Conservation (phyloP, 2,797 vertebrate species). For the Hippoglossus hippoglossus region DNA sequence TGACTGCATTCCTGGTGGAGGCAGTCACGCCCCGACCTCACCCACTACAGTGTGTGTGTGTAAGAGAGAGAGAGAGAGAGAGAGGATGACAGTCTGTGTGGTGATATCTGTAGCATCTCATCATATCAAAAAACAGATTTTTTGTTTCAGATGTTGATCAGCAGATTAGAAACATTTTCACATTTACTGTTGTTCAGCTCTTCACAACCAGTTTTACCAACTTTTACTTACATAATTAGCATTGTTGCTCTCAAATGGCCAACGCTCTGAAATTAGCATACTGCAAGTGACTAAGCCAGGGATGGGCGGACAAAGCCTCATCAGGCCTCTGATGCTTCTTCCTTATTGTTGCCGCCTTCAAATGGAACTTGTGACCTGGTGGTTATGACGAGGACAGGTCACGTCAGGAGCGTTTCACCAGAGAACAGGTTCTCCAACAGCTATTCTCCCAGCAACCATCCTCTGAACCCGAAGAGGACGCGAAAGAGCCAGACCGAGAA, state of each 20-base stretch:
- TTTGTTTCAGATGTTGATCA: not conserved
- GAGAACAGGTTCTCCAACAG: no score
- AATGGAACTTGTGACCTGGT: no score
- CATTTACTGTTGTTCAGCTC: not conserved
- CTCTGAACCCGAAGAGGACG: no score
- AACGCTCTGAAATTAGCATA: not conserved
- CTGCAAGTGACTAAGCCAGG: not conserved
- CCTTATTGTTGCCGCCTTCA: not conserved
- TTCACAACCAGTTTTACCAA: not conserved
- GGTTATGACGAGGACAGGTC: not conserved
- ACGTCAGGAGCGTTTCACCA: no score
- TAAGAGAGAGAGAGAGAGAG: not conserved
- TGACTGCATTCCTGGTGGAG: constrained; percentile 68
- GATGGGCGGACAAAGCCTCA: not conserved
- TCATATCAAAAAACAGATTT: not conserved
- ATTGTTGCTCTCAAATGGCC: not conserved
- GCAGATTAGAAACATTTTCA: not conserved
- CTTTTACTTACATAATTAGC: not conserved
- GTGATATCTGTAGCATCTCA: not conserved
- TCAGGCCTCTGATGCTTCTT: not conserved
- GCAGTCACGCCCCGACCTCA: constrained; percentile 62
- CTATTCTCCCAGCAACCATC: no score
- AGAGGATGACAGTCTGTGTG: not conserved
- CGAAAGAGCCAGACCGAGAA: no score
- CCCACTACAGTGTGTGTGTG: constrained; percentile 33